Percentiles rank a stretch among this genome's conserved stretches.
Evolutionary conservation across 2,888 invertebrate genomes (phyloP).

Genomic region (Hydroisotoma schaefferi): DNA sequence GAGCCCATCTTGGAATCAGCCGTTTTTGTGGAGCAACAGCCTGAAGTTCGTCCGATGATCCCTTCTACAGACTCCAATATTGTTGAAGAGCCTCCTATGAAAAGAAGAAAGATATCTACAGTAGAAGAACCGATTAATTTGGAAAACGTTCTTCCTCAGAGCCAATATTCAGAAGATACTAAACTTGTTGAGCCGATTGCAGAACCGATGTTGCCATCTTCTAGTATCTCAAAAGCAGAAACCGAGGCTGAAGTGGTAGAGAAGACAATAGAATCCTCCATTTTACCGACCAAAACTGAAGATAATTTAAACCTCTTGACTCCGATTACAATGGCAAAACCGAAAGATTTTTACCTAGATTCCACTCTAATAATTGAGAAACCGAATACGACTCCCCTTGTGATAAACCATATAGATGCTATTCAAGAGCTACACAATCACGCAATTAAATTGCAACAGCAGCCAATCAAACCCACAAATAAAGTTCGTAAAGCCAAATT

Average conservation of each 20-base stretch:
- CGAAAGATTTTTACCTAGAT: too few species aligned
- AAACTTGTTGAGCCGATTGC: too few species aligned
- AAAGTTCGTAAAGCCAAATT: slow-evolving; percentile 11
- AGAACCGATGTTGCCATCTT: too few species aligned
- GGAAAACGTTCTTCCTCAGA: neutral
- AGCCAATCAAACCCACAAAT: neutral
- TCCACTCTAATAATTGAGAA: too few species aligned
- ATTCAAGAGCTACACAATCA: slow-evolving; percentile 7
- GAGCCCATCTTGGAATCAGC: too few species aligned
- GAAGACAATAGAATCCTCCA: neutral
- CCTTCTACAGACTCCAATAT: neutral
- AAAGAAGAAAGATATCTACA: neutral
- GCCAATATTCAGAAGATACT: too few species aligned
- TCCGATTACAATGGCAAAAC: too few species aligned
- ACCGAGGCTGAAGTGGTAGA: neutral
- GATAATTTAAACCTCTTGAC: too few species aligned
- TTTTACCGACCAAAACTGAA: too few species aligned
- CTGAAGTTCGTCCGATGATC: neutral
- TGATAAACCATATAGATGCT: slow-evolving; percentile 7
- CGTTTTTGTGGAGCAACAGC: too few species aligned
- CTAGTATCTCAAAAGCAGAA: neutral
- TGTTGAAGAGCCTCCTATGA: neutral
- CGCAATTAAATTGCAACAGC: neutral
- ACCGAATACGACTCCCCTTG: too few species aligned
- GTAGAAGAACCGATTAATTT: neutral